Evolutionary conservation across 2,113 vertebrate species (phyloP).

Genomic region (Callithrix jacchus): DNA sequence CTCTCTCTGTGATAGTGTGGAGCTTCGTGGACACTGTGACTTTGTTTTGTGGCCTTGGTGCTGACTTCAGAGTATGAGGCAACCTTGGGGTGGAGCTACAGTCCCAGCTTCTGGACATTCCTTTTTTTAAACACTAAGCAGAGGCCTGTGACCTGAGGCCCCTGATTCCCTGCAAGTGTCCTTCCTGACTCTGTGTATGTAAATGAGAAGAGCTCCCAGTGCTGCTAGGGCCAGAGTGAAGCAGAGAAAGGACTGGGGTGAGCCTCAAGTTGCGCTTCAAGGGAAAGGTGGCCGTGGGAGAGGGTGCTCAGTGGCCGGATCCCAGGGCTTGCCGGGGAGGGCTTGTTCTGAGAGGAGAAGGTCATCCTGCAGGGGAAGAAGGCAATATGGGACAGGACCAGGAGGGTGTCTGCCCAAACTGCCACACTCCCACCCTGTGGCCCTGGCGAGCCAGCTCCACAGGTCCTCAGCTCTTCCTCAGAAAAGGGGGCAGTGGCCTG

Average conservation of each 20-base stretch:
- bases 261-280: background rate
- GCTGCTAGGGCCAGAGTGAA: background rate
- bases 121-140: background rate
- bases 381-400: background rate
- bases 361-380: background rate
- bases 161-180: background rate
- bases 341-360: background rate
- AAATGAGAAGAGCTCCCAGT: background rate
- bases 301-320: background rate
- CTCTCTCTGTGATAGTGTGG: background rate
- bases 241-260: background rate
- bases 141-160: background rate
- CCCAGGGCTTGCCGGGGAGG: background rate
- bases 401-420: background rate
- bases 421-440: background rate
- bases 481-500: background rate
- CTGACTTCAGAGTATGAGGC: constrained; percentile 34
- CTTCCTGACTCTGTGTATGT: background rate
- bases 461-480: background rate
- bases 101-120: background rate
- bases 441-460: background rate
- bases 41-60: constrained; percentile 29
- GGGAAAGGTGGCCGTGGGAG: background rate
- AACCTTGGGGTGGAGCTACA: background rate
- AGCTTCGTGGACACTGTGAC: background rate